These are phyloP conservation scores for Leptobrachium ailaonicum DNA, from an alignment of 2,113 vertebrate genomes.

Conservation along the genomic window DNA sequence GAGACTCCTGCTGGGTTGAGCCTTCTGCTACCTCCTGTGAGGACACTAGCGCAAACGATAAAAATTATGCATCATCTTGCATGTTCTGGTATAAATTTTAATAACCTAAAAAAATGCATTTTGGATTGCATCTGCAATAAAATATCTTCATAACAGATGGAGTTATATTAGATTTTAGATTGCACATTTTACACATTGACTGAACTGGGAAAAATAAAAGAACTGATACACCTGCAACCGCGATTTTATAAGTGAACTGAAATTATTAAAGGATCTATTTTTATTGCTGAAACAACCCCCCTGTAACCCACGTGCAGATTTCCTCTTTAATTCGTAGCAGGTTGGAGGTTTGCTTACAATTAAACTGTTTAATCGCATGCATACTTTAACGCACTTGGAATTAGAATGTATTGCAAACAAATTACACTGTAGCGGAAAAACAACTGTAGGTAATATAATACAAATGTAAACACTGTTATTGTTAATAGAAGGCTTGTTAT, in stretches of 20 bases:
- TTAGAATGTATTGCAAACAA: neutral
- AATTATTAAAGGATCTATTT: neutral
- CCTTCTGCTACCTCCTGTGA: slow-evolving; percentile 33
- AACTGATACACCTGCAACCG: slow-evolving; percentile 25
- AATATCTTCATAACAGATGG: slow-evolving; percentile 46
- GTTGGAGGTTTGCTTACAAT: neutral
- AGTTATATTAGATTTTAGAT: slow-evolving; percentile 33
- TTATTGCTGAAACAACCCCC: slow-evolving; percentile 14
- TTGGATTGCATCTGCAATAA: slow-evolving; percentile 18
- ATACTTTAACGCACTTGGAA: neutral
- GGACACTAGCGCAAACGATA: slow-evolving; percentile 39
- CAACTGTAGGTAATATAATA: too few species aligned
- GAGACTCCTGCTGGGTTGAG: slow-evolving; percentile 34
- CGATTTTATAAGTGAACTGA: slow-evolving; percentile 4
- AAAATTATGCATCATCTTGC: slow-evolving; percentile 38
- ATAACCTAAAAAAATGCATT: slow-evolving; percentile 24
- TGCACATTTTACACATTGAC: slow-evolving; percentile 11
- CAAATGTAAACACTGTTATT: too few species aligned
- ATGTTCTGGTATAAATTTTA: slow-evolving; percentile 46
- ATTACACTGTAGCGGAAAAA: neutral
- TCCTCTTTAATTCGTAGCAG: neutral
- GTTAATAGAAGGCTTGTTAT: too few species aligned
- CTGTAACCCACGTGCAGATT: neutral
- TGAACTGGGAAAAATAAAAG: slow-evolving; percentile 37
- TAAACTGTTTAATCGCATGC: neutral